phyloP scores from a whole-genome alignment of 2,888 invertebrate species.

The Esperia sulphurella region DNA sequence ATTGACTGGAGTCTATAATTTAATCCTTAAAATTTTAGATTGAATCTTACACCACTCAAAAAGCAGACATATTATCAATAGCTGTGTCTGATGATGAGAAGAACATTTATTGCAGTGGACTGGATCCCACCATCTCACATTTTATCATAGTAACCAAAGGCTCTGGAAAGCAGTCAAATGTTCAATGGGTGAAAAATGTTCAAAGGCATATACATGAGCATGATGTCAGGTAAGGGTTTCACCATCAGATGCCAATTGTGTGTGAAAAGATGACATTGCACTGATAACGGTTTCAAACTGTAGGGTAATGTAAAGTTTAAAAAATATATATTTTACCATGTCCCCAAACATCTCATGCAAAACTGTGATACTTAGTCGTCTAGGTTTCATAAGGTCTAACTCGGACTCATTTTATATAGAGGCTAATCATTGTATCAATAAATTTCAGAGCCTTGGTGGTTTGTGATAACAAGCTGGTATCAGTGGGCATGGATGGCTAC shows the following conservation, averaged over 20 bases:
- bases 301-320: too few relatives aligned
- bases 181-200: slow-evolving; percentile 91
- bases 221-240: slow-evolving; percentile 82
- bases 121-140: slow-evolving; percentile 88
- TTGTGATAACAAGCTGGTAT: slow-evolving; percentile 83
- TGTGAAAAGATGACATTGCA: neutral
- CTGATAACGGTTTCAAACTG: too few relatives aligned
- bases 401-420: too few relatives aligned
- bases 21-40: slow-evolving; percentile 53
- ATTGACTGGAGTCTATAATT: too few relatives aligned
- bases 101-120: slow-evolving; percentile 87
- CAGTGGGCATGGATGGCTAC: slow-evolving; percentile 90
- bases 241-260: neutral
- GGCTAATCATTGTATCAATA: too few relatives aligned
- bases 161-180: slow-evolving; percentile 21
- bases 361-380: too few relatives aligned
- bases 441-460: slow-evolving; percentile 81
- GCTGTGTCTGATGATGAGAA: slow-evolving; percentile 85
- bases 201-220: slow-evolving; percentile 91
- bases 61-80: slow-evolving; percentile 88
- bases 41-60: slow-evolving; percentile 88
- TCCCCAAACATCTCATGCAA: too few relatives aligned
- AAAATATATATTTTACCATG: too few relatives aligned
- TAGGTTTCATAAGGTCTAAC: too few relatives aligned
- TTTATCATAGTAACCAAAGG: slow-evolving; percentile 83